A percentile compares a stretch with the other conserved stretches of the same genome.
Conservation (phyloP, 2,888 invertebrate genomes). For the Nysson spinosus region DNA sequence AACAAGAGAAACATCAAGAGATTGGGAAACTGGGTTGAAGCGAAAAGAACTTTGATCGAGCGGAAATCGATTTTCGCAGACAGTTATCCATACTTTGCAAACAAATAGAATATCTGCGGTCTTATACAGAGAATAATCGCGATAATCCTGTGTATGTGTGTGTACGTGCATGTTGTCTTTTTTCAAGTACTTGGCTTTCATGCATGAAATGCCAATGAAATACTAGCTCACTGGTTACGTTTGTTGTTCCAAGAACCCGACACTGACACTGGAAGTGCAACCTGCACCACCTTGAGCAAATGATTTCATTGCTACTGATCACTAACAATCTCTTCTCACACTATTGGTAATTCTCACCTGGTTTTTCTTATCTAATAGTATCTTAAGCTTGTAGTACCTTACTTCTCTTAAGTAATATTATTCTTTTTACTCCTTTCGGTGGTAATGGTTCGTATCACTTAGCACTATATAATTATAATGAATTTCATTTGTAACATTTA, state of each 20-base stretch:
- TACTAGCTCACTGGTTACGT: conserved; percentile 42
- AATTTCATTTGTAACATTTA: conserved; percentile 1
- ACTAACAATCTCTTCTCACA: conserved; percentile 70
- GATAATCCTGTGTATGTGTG: conserved; percentile 31
- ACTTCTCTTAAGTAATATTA: conserved; percentile 6
- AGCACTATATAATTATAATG: conserved; percentile 6
- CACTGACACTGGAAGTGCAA: conserved; percentile 73
- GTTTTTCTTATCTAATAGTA: conserved; percentile 43
- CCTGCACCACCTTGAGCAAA: conserved; percentile 74
- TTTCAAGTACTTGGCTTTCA: conserved; percentile 22
- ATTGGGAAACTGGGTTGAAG: no score
- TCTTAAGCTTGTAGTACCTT: conserved; percentile 24
- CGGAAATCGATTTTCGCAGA: background rate
- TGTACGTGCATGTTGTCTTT: conserved; percentile 37
- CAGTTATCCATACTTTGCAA: background rate
- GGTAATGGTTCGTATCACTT: conserved; percentile 20
- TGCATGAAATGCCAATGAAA: conserved; percentile 28
- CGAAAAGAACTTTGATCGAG: no score
- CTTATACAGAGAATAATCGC: background rate
- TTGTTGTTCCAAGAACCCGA: conserved; percentile 73
- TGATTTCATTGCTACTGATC: conserved; percentile 69
- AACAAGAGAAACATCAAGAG: background rate
- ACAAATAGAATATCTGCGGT: background rate
- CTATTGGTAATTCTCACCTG: conserved; percentile 63
- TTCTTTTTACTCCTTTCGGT: conserved; percentile 8